Evolutionary conservation across 2,113 vertebrate species (phyloP).

Genomic region (Chinchilla lanigera): DNA sequence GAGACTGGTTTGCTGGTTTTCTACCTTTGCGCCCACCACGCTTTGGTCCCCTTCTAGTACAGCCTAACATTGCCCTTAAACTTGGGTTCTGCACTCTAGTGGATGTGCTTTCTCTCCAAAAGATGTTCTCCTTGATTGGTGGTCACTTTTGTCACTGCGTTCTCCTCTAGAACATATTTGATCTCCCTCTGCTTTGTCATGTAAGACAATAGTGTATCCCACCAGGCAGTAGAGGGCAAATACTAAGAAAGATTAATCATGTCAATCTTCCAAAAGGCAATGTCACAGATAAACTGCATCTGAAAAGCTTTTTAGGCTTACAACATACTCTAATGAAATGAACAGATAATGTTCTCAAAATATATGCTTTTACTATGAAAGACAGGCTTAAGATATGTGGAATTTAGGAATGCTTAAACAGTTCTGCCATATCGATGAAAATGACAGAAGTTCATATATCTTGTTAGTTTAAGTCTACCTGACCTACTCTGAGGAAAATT

Average conservation of each 20-base stretch:
- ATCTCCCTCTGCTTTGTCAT: constrained; percentile 33
- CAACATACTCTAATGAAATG: neutral
- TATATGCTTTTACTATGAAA: neutral
- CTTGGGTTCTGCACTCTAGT: neutral
- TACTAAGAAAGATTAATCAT: neutral
- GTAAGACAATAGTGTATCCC: neutral
- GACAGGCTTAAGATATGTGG: neutral
- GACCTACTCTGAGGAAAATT: neutral
- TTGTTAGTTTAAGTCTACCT: neutral
- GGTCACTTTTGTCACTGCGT: neutral
- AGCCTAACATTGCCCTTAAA: neutral
- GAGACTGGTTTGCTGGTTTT: neutral
- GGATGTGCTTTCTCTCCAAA: neutral
- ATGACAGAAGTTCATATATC: neutral
- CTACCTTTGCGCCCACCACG: neutral
- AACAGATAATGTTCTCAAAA: constrained; percentile 37
- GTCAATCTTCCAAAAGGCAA: neutral
- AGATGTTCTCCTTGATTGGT: neutral
- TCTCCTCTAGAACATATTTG: neutral
- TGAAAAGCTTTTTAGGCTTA: neutral
- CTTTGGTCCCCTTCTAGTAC: neutral
- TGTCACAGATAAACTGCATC: neutral
- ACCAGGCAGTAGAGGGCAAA: neutral
- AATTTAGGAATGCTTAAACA: constrained; percentile 15
- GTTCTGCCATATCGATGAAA: neutral